Evolutionary conservation across 2,797 vertebrate species (phyloP).

Genomic region (Coreius guichenoti): DNA sequence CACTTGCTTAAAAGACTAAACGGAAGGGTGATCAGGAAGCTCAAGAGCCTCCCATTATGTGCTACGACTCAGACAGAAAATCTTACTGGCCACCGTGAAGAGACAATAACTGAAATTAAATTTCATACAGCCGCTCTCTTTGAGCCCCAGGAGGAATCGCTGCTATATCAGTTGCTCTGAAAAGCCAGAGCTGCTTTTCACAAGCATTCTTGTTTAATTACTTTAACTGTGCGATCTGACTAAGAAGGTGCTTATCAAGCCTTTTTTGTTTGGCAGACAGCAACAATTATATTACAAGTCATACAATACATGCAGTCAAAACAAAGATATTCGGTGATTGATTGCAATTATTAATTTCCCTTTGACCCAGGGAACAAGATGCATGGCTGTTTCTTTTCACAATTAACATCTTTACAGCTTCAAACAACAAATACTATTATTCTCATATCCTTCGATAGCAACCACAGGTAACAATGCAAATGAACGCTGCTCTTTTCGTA

Average conservation of each 20-base stretch:
- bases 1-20: slow-evolving; percentile 59
- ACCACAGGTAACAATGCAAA: neutral
- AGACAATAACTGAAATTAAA: slow-evolving; percentile 63
- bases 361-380: slow-evolving; percentile 16
- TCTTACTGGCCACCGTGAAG: slow-evolving; percentile 40
- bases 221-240: slow-evolving; percentile 39
- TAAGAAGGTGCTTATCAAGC: slow-evolving; percentile 49
- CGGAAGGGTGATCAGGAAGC: slow-evolving; percentile 54
- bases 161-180: slow-evolving; percentile 15
- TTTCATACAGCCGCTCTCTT: slow-evolving; percentile 57
- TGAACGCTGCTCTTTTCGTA: neutral
- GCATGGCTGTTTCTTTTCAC: neutral
- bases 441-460: neutral
- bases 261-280: slow-evolving; percentile 10
- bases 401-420: slow-evolving; percentile 1
- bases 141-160: slow-evolving; percentile 40
- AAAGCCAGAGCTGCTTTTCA: slow-evolving; percentile 33
- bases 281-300: neutral
- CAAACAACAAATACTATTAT: neutral
- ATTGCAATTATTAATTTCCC: neutral
- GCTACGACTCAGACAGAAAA: slow-evolving; percentile 47
- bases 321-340: neutral
- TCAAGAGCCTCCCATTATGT: slow-evolving; percentile 56
- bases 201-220: slow-evolving; percentile 46
- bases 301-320: slow-evolving; percentile 17